Evolutionary conservation across 2,797 vertebrate genomes (phyloP).

Genomic region (Ceyx erithaca): DNA sequence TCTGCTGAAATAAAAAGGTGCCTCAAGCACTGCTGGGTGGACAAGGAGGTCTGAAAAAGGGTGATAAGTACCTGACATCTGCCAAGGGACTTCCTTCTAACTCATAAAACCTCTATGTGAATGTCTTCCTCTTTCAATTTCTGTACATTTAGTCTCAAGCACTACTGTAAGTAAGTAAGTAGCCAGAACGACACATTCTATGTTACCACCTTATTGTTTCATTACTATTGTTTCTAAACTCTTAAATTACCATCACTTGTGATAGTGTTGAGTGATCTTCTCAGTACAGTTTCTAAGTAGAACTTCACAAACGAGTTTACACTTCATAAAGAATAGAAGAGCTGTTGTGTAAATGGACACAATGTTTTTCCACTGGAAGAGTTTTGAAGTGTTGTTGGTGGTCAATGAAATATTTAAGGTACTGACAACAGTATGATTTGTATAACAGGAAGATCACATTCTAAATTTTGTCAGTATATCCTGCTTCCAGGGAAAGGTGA

Average conservation of each 20-base stretch:
- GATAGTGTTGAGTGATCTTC: not conserved
- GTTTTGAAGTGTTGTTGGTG: not conserved
- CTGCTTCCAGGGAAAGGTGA: not conserved
- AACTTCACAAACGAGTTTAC: not conserved
- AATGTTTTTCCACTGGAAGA: not conserved
- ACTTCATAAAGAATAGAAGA: not conserved
- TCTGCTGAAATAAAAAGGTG: not conserved
- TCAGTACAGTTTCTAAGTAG: not conserved
- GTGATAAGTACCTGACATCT: not conserved
- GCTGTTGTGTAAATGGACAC: not conserved
- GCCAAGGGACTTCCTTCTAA: not conserved
- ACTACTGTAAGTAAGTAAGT: not conserved
- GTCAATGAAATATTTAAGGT: not conserved
- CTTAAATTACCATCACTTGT: not conserved
- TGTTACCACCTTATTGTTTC: not conserved
- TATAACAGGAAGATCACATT: not conserved
- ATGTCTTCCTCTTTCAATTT: not conserved
- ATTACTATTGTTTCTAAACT: not conserved
- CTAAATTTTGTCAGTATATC: not conserved
- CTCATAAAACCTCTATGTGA: not conserved
- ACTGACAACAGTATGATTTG: not conserved
- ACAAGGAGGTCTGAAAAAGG: not conserved
- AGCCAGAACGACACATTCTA: not conserved
- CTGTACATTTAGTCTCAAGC: not conserved
- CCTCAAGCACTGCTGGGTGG: not conserved